Conservation (phyloP, 2,797 vertebrate genomes). For the Tenualosa ilisha region DNA sequence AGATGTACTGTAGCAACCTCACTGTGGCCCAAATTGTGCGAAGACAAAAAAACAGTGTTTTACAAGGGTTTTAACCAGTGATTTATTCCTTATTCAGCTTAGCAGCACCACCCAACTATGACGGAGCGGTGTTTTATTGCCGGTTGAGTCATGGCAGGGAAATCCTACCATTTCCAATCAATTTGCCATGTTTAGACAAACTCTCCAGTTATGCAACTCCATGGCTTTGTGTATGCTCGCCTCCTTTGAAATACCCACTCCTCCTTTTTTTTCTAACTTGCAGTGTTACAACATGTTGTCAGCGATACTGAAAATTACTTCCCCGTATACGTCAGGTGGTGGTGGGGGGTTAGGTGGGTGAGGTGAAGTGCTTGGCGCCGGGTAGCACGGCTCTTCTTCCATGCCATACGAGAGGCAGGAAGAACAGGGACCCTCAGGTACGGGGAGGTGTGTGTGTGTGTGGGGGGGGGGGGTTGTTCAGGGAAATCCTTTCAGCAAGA, state of each 20-base stretch:
- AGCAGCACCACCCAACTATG: not conserved
- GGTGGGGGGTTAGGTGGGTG: not conserved
- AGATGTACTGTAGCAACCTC: not conserved
- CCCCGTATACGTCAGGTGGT: not conserved
- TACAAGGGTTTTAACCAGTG: not conserved
- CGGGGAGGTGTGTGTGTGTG: too few species aligned
- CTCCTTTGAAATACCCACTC: not conserved
- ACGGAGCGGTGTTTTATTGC: slow-evolving; percentile 8
- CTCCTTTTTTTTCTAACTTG: not conserved
- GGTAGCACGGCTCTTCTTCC: not conserved
- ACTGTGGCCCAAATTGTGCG: not conserved
- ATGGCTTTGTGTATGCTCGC: not conserved
- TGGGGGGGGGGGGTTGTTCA: not conserved
- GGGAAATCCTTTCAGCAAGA: slow-evolving; percentile 5
- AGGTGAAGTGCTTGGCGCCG: not conserved
- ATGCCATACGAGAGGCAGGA: not conserved
- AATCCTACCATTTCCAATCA: slow-evolving; percentile 20
- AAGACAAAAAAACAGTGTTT: not conserved
- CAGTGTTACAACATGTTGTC: not conserved
- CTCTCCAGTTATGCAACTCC: not conserved
- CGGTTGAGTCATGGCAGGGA: not conserved
- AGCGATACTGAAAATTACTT: not conserved
- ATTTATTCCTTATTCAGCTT: not conserved
- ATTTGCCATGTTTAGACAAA: slow-evolving; percentile 14
- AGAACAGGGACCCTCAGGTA: slow-evolving; percentile 11